These are phyloP conservation scores for Oryzias woworae DNA, from an alignment of 2,113 vertebrate genomes.

Conservation along the genomic window DNA sequence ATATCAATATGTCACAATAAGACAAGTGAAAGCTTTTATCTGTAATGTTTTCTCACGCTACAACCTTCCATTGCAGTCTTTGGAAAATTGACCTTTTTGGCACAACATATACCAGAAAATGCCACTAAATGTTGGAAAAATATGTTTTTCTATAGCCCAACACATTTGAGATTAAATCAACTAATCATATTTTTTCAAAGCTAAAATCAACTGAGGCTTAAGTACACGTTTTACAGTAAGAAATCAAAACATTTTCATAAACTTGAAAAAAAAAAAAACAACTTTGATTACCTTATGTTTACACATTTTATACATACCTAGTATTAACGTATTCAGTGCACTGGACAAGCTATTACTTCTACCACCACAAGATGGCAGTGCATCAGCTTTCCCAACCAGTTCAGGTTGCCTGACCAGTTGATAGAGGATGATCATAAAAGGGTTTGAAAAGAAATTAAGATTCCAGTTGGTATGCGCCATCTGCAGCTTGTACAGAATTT, in stretches of 20 bases:
- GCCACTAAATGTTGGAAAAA: constrained; percentile 39
- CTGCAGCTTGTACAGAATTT: constrained; percentile 45
- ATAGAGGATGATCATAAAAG: constrained; percentile 34
- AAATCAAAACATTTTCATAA: too few species aligned
- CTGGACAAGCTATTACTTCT: constrained; percentile 1
- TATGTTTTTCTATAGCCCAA: constrained; percentile 51
- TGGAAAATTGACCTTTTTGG: constrained; percentile 47
- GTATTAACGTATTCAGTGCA: background rate
- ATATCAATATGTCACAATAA: constrained; percentile 33
- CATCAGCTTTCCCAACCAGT: constrained; percentile 51
- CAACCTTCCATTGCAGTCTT: too few species aligned
- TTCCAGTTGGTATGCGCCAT: constrained; percentile 51
- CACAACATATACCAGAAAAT: constrained; percentile 43
- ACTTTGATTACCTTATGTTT: too few species aligned
- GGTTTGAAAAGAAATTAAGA: constrained; percentile 59
- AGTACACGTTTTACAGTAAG: too few species aligned
- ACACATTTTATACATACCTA: background rate
- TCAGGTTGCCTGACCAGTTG: constrained; percentile 17
- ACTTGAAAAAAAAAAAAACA: too few species aligned
- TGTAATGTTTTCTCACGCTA: constrained; percentile 21
- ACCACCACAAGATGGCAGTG: constrained; percentile 76
- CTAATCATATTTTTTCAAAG: background rate
- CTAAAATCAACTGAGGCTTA: too few species aligned
- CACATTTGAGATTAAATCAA: constrained; percentile 41
- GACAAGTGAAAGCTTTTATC: constrained; percentile 41